Evolutionary conservation across 1,140 invertebrate species (phyloP).

Genomic region (Apis mellifera): Amel_HAv3.1 CM009932.2:13379001-13379500

Average conservation of each 20-base stretch:
- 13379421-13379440: conserved; percentile 91
- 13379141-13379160: conserved; percentile 95
- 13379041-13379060: not conserved
- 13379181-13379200: conserved; percentile 71
- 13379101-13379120: conserved; percentile 92
- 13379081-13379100: conserved; percentile 81
- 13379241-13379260: conserved; percentile 41
- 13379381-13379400: conserved; percentile 92
- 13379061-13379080: conserved; percentile 8
- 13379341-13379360: conserved; percentile 94
- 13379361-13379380: conserved; percentile 94
- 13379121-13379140: conserved; percentile 93
- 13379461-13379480: not conserved
- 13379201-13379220: conserved; percentile 56
- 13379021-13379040: conserved; percentile 30
- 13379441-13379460: conserved; percentile 84
- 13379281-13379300: conserved; percentile 95
- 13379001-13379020: conserved; percentile 32
- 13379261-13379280: conserved; percentile 85
- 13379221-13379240: conserved; percentile 46
- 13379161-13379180: conserved; percentile 94
- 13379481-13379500: conserved; percentile 73
- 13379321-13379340: conserved; percentile 92
- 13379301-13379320: conserved; percentile 90
- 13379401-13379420: conserved; percentile 92